Base-by-base conservation (phyloP, 1,140 invertebrate genomes). In the Drosophila elegans region DNA sequence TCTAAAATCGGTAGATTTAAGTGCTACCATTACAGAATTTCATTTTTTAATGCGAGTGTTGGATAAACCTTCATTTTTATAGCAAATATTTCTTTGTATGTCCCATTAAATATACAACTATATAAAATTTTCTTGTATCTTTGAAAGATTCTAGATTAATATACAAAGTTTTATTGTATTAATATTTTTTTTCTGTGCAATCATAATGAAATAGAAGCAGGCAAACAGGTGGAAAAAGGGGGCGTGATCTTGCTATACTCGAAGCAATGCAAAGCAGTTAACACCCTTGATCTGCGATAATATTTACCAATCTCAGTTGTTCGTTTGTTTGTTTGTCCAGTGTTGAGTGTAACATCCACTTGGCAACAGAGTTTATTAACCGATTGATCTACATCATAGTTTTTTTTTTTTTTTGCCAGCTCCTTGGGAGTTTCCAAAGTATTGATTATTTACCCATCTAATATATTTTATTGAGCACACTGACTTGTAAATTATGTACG, bases 161-260 rank as follows among this genome's bases (percentile, higher is more conserved):
- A 21, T 21, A 1, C 16, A 21, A 21, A 32, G 29, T 32, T 6
- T 32, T 29, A 29, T 32, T 32, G 6, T 32, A 2, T 6, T 6
- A 32, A 7, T 7, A 1, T 45, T 27, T 56, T 21, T 25, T 10
- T 27, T 12, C 51, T 36, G 44, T 67, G 63, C 10, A 13, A 29
- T 4, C 9, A 12, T 11, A 39, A 36, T 32, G 10, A 46, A 27
- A 36, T 62, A 16, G 7, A n/a, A 62, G 21, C 42, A 49, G 44
- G 11, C 27, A 51, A 64, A 41, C 25, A 38, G 29, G 42, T 54
- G 48, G 48, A 21, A 68, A 67, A 56, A 55, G 49, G 67, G 16
- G 49, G 67, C 62, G 10, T 38, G 53, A 13, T 59, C 45, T 68
- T 68, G 66, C 59, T 72, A 45, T 57, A 56, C 67, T 73, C 44